Percentiles rank a stretch among this genome's conserved stretches.
Evolutionary conservation across 2,113 vertebrate species (phyloP).

Genomic region (Apteryx owenii): DNA sequence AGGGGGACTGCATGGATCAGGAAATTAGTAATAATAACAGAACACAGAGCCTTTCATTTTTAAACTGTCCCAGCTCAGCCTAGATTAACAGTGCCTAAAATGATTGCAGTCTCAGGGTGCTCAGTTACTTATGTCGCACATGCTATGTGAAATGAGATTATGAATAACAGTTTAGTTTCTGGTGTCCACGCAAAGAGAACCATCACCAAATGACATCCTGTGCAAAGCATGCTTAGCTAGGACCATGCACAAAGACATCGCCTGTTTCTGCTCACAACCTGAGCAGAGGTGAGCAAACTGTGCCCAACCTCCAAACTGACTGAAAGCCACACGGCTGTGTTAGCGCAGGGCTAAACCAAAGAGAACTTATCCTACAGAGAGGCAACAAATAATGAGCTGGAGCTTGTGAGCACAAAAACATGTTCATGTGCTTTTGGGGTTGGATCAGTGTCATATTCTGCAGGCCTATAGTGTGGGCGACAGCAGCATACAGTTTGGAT

Average conservation of each 20-base stretch:
- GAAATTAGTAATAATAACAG: not conserved
- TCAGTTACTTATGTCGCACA: not conserved
- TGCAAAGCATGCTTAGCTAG: not conserved
- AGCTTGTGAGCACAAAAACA: not conserved
- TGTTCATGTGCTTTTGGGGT: not conserved
- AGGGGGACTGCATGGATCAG: not conserved
- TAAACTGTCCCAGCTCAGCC: not conserved
- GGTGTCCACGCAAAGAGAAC: not conserved
- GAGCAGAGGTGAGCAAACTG: not conserved
- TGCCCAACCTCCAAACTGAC: not conserved
- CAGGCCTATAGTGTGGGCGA: not conserved
- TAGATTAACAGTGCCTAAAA: not conserved
- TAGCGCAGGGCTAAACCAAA: not conserved
- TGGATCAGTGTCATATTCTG: not conserved
- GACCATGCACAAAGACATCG: not conserved
- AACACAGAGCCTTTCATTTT: not conserved
- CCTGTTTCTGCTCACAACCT: not conserved
- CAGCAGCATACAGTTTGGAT: rapidly evolving
- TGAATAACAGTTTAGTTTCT: not conserved
- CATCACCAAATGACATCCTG: not conserved
- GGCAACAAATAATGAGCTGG: not conserved
- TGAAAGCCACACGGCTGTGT: not conserved
- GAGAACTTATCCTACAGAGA: not conserved
- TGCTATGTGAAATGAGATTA: not conserved
- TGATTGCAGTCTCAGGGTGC: not conserved